Base-by-base conservation (phyloP, 2,888 invertebrate genomes). In the Isotomurus palustris region DNA sequence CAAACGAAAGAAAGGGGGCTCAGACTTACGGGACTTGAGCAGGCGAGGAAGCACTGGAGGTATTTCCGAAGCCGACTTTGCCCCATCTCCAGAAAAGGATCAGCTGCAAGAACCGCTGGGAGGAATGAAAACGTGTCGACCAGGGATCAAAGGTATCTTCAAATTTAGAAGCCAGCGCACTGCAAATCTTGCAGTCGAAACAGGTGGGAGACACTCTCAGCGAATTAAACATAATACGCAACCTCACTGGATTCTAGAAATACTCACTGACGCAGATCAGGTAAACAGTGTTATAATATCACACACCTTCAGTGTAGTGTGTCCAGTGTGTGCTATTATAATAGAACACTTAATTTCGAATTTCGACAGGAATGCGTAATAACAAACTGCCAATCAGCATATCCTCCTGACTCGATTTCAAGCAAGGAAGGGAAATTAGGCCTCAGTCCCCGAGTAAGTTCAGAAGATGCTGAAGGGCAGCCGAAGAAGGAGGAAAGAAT, bases 201-300 rank as follows among this genome's bases (percentile, higher is more conserved):
- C 49, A 38, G 54, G 58, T 22, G 58, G 58, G 10, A 29, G 44
- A 8, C 58, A 54, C 38, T 43, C 53, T 41, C 58, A 54, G 38
- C 12, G 43, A 22, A 29, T 53, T 12, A 25, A 43, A 10, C 53
- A 49, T 28, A 36, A 50, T 19, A 49, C 48, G 43, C 53, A 54
- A 32, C 58, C 58, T 2, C 44, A 53, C 19, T 58, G 58, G 58
- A 24, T 44, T 17, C 21, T 58, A 44, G 58, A 58, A 32, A 44
- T 58, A 24, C 28, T 58, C 5, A 44, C 50, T 14, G 54, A 54
- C 29, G 35, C 47, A 2, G 28, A 36, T 40, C 27, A 44, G 36
- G 50, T 50, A 36, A 4, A 19, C 25, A 32, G 35, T 32, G 35
- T 12, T 32, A 32, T 8, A 38, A 19, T 38, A 17, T 8, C 12